phyloP scores from a whole-genome alignment of 2,797 vertebrate genomes.

The Micropoecilia bifurca region DNA sequence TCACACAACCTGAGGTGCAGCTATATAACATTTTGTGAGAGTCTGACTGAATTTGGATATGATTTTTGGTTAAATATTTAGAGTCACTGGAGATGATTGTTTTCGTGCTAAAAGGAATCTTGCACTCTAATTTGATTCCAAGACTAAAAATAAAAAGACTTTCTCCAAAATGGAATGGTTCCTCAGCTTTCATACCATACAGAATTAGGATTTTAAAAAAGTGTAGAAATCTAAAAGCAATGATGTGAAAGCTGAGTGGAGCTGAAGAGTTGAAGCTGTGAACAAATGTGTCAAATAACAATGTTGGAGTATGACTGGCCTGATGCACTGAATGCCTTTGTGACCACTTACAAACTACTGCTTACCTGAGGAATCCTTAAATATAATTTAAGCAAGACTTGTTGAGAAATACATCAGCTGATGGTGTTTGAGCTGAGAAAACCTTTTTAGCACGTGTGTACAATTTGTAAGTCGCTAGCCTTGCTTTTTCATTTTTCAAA shows the following conservation, averaged over 20 bases:
- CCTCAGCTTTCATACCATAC: not conserved
- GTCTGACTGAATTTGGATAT: not conserved
- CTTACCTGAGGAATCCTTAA: not conserved
- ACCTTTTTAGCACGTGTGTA: not conserved
- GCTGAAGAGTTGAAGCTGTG: not conserved
- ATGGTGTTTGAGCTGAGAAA: not conserved
- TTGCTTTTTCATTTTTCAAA: not conserved
- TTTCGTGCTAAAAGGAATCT: slow-evolving; percentile 2
- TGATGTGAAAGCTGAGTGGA: not conserved
- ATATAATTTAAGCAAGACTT: not conserved
- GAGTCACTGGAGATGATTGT: not conserved
- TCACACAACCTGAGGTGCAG: slow-evolving; percentile 35
- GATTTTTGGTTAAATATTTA: slow-evolving; percentile 13
- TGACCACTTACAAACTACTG: not conserved
- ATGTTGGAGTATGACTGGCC: not conserved
- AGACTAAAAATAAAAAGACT: not conserved
- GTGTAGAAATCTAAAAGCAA: not conserved
- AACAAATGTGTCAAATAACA: slow-evolving; percentile 6
- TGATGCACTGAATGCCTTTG: not conserved
- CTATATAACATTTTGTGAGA: not conserved
- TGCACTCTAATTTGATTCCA: not conserved
- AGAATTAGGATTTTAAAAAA: not conserved
- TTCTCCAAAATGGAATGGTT: not conserved
- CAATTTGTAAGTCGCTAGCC: not conserved
- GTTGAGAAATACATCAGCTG: not conserved